Evolutionary conservation across 2,797 vertebrate genomes (phyloP).

Genomic region (Alca torda): DNA sequence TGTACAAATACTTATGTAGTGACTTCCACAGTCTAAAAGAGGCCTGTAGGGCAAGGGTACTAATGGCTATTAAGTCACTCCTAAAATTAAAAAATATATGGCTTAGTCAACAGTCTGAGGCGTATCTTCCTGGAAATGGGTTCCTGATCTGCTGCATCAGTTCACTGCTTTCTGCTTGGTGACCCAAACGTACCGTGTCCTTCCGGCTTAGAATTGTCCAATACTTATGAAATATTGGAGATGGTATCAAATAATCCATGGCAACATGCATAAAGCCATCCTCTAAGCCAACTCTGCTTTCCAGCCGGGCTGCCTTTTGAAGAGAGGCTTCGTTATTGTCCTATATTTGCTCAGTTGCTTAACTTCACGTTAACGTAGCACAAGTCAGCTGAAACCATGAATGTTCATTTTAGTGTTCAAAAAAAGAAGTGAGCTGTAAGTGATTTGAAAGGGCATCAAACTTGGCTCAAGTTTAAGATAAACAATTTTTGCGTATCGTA

Average conservation of each 20-base stretch:
- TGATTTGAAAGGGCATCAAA: not conserved
- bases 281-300: not conserved
- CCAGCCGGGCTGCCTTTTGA: not conserved
- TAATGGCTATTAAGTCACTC: accelerated
- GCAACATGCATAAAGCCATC: accelerated
- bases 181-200: accelerated
- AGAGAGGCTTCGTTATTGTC: not conserved
- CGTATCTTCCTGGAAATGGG: not conserved
- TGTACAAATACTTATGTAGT: not conserved
- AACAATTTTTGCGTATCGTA: no score
- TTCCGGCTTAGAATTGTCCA: not conserved
- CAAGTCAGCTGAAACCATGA: not conserved
- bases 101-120: not conserved
- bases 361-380: not conserved
- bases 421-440: accelerated
- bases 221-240: accelerated
- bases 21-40: not conserved
- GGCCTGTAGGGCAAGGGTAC: not conserved
- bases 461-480: not conserved
- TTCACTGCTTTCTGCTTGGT: not conserved
- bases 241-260: not conserved
- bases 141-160: not conserved
- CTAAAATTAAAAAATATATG: no score
- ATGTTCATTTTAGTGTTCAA: not conserved
- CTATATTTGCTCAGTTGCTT: not conserved